These are phyloP conservation scores for Orycteropus afer DNA, from an alignment of 2,113 vertebrate species.

Conservation along the genomic window DNA sequence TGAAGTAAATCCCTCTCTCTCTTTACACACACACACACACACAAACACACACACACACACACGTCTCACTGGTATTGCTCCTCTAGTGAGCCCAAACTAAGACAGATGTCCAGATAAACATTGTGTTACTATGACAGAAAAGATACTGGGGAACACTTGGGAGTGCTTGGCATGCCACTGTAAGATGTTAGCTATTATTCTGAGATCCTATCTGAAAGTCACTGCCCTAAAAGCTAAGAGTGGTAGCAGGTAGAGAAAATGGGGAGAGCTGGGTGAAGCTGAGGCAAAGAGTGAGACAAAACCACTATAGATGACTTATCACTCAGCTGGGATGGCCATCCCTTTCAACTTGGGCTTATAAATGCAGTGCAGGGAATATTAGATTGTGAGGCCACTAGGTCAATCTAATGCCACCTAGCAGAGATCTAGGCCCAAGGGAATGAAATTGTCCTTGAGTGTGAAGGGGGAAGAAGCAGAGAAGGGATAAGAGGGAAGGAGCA, in stretches of 20 bases:
- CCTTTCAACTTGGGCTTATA: background rate
- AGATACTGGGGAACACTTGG: background rate
- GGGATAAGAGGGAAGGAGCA: background rate
- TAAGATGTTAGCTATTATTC: background rate
- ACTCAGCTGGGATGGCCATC: background rate
- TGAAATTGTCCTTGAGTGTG: background rate
- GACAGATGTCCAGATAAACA: background rate
- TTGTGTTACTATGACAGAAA: background rate
- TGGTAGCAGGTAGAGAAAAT: constrained; percentile 16
- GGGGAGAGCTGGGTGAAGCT: background rate
- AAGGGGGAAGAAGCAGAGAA: background rate
- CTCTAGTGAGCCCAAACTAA: background rate
- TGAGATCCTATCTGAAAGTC: background rate
- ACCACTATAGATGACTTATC: background rate
- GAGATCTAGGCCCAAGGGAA: background rate
- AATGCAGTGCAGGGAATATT: background rate
- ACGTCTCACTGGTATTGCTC: background rate
- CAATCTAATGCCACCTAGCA: background rate
- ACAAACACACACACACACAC: too few relatives aligned
- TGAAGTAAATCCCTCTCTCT: background rate
- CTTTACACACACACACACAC: background rate
- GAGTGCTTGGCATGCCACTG: background rate
- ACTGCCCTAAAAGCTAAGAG: background rate
- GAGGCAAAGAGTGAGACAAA: constrained; percentile 44
- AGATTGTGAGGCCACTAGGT: background rate